Conservation (phyloP, 92 coral and sea anemone genomes). For the Blastomussa wellsi region DNA sequence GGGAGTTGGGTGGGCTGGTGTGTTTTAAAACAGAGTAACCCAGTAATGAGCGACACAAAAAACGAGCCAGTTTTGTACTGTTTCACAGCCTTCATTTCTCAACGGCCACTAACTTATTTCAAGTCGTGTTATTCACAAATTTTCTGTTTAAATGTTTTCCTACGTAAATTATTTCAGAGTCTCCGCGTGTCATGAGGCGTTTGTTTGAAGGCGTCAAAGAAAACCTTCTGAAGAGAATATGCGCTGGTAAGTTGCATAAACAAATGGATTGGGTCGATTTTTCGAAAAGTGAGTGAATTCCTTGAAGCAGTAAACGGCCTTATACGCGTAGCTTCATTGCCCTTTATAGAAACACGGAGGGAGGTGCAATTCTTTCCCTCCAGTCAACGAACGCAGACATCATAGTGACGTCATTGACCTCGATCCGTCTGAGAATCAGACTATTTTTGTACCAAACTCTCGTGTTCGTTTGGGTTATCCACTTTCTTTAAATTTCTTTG, state of each 20-base stretch:
- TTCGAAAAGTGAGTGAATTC: neutral
- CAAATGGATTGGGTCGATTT: neutral
- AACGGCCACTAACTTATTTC: neutral
- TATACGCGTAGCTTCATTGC: neutral
- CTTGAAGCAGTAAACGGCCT: neutral
- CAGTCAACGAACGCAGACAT: neutral
- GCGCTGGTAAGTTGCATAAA: neutral
- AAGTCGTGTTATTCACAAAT: neutral
- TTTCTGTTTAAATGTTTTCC: neutral
- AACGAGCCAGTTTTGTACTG: neutral
- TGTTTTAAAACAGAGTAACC: neutral
- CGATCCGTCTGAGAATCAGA: too few species aligned
- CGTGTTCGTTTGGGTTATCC: too few species aligned
- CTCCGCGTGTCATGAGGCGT: conserved; percentile 66
- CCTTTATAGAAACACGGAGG: too few species aligned
- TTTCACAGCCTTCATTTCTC: neutral
- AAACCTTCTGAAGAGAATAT: conserved; percentile 49
- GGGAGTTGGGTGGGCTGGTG: neutral
- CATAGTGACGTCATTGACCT: too few species aligned
- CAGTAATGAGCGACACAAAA: too few species aligned
- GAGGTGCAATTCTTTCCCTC: neutral
- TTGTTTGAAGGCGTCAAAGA: conserved; percentile 81
- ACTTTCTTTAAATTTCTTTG: too few species aligned
- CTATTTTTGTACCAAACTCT: too few species aligned
- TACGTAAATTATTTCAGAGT: conserved; percentile 10